Percentiles rank a stretch among this genome's conserved stretches.
Conservation (phyloP, 2,888 invertebrate species). For the Elmis aenea region DNA sequence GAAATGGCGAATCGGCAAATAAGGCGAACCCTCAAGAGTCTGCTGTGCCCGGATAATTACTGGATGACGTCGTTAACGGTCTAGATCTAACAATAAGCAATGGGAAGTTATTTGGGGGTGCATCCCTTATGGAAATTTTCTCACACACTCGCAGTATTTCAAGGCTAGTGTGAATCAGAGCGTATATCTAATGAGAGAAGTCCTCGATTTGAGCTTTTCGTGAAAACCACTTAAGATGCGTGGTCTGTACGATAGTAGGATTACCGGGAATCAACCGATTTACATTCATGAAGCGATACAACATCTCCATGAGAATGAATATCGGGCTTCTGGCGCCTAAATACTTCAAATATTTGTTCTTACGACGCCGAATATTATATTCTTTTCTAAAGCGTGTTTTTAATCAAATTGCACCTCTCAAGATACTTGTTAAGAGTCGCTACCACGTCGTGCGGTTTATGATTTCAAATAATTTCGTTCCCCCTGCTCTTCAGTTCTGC, state of each 20-base stretch:
- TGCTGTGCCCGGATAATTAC: slow-evolving; percentile 16
- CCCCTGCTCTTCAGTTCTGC: too few species aligned
- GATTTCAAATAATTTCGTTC: too few species aligned
- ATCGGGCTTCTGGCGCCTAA: neutral
- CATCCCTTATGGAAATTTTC: slow-evolving; percentile 20
- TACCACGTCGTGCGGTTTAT: too few species aligned
- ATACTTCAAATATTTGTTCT: too few species aligned
- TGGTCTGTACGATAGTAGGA: slow-evolving; percentile 39
- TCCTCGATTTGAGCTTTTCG: slow-evolving; percentile 16
- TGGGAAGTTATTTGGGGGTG: slow-evolving; percentile 14
- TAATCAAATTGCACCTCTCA: too few species aligned
- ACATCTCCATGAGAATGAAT: slow-evolving; percentile 35
- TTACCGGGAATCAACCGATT: slow-evolving; percentile 39
- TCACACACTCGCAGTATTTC: slow-evolving; percentile 19
- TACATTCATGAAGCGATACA: slow-evolving; percentile 46
- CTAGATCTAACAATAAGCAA: slow-evolving; percentile 15
- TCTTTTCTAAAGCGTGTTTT: too few species aligned
- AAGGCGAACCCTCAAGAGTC: slow-evolving; percentile 17
- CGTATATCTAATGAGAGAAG: slow-evolving; percentile 20
- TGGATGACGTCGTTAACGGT: slow-evolving; percentile 15
- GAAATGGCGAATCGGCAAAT: slow-evolving; percentile 17
- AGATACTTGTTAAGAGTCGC: too few species aligned
- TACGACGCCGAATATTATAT: too few species aligned
- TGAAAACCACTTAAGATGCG: slow-evolving; percentile 25
- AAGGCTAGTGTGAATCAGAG: slow-evolving; percentile 10